Evolutionary conservation across 2,888 invertebrate species (phyloP).

Genomic region (Marronus borbonicus): DNA sequence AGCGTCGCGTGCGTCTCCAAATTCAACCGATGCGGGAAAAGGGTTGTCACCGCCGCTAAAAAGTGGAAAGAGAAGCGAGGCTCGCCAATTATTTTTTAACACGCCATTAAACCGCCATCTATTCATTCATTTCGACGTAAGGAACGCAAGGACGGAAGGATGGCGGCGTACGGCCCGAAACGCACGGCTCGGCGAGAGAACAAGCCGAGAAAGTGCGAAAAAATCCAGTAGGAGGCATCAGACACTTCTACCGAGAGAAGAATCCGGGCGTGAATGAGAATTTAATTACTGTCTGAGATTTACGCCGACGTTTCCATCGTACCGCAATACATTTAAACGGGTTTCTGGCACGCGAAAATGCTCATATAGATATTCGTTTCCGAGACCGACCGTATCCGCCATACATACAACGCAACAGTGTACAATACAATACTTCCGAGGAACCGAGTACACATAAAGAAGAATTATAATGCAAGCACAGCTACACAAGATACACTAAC

Average conservation of each 20-base stretch:
- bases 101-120: slow-evolving; percentile 36
- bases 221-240: background rate
- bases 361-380: slow-evolving; percentile 40
- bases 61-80: background rate
- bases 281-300: slow-evolving; percentile 50
- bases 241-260: slow-evolving; percentile 25
- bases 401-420: background rate
- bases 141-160: slow-evolving; percentile 52
- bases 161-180: slow-evolving; percentile 48
- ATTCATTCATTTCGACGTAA: slow-evolving; percentile 10
- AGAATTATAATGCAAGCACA: slow-evolving; percentile 49
- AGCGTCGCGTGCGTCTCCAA: background rate
- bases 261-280: slow-evolving; percentile 43
- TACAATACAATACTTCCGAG: slow-evolving; percentile 35
- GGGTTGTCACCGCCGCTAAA: background rate
- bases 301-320: slow-evolving; percentile 48
- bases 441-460: slow-evolving; percentile 42
- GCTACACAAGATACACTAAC: slow-evolving; percentile 1
- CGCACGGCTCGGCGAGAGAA: background rate
- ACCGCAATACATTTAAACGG: slow-evolving; percentile 48
- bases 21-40: slow-evolving; percentile 1
- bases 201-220: slow-evolving; percentile 27
- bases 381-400: background rate
- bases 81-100: slow-evolving; percentile 41
- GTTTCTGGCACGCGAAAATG: slow-evolving; percentile 41